Evolutionary conservation across 2,888 invertebrate species (phyloP).

Genomic region (Ceraclea dissimilis): DNA sequence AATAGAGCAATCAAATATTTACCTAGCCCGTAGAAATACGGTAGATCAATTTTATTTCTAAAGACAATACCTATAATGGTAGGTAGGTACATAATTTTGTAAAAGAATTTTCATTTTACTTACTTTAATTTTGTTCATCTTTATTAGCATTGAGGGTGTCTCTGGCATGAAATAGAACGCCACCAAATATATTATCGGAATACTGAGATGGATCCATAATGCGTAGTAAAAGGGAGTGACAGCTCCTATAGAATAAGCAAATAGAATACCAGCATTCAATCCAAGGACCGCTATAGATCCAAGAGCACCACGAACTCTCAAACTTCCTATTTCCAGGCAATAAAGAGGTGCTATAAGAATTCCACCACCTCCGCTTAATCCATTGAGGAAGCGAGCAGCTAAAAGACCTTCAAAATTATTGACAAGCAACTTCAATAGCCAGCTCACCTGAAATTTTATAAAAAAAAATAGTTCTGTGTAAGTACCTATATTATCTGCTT

Average conservation of each 20-base stretch:
- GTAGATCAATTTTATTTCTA: too few relatives aligned
- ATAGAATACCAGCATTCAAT: constrained; percentile 45
- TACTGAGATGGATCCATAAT: constrained; percentile 42
- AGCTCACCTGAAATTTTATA: constrained; percentile 14
- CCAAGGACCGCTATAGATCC: constrained; percentile 49
- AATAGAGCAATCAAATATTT: too few relatives aligned
- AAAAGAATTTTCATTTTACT: constrained; percentile 22
- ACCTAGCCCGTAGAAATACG: too few relatives aligned
- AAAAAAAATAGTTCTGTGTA: too few relatives aligned
- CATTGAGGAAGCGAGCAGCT: constrained; percentile 14
- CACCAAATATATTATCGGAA: constrained; percentile 42
- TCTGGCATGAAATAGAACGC: constrained; percentile 51
- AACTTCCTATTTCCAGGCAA: constrained; percentile 51
- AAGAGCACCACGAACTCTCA: constrained; percentile 45
- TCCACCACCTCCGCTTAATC: constrained; percentile 16
- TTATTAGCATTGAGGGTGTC: constrained; percentile 49
- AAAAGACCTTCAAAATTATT: constrained; percentile 4
- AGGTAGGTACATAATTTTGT: too few relatives aligned
- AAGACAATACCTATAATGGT: too few relatives aligned
- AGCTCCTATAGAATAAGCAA: constrained; percentile 45
- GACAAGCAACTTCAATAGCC: constrained; percentile 12
- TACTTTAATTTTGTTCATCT: constrained; percentile 38
- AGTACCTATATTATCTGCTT: too few relatives aligned
- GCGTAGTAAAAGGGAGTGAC: constrained; percentile 41
- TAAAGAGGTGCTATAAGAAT: constrained; percentile 35